phyloP scores from a whole-genome alignment of 2,888 invertebrate genomes.

The Pseudococcus jackbeardsleyi region DNA sequence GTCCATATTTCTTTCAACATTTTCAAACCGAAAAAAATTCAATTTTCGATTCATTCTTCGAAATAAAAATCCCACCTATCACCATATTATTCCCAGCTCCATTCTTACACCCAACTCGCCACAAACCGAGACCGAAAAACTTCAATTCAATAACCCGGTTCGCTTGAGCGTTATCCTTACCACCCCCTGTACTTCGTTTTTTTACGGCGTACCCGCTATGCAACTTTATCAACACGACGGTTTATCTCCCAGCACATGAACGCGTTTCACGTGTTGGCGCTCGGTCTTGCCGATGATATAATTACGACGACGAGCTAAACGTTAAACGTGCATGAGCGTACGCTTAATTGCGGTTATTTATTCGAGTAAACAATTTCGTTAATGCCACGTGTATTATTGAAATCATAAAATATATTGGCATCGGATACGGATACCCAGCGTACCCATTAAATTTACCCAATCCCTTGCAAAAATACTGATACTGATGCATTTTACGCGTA shows the following conservation, averaged over 20 bases:
- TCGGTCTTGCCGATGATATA: background rate
- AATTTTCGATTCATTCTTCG: too few species aligned
- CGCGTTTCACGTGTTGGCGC: background rate
- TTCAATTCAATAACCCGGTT: background rate
- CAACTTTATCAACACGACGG: slow-evolving; percentile 20
- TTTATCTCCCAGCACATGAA: background rate
- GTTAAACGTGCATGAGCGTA: too few species aligned
- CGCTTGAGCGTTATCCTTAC: too few species aligned
- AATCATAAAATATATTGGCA: slow-evolving; percentile 10
- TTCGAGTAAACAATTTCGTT: background rate
- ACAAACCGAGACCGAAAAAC: background rate
- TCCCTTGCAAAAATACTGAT: too few species aligned
- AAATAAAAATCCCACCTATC: too few species aligned
- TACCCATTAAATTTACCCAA: too few species aligned
- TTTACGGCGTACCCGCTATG: slow-evolving; percentile 19
- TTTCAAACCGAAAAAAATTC: too few species aligned
- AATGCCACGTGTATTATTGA: slow-evolving; percentile 11
- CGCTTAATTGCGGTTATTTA: background rate
- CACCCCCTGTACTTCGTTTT: background rate
- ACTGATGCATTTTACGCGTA: too few species aligned
- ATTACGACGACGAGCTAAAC: background rate
- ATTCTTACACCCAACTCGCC: too few species aligned
- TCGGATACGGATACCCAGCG: background rate
- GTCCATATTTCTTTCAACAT: too few species aligned
- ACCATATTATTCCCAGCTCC: too few species aligned